phyloP scores from a whole-genome alignment of 2,888 invertebrate genomes.

The Ametastegia equiseti region DNA sequence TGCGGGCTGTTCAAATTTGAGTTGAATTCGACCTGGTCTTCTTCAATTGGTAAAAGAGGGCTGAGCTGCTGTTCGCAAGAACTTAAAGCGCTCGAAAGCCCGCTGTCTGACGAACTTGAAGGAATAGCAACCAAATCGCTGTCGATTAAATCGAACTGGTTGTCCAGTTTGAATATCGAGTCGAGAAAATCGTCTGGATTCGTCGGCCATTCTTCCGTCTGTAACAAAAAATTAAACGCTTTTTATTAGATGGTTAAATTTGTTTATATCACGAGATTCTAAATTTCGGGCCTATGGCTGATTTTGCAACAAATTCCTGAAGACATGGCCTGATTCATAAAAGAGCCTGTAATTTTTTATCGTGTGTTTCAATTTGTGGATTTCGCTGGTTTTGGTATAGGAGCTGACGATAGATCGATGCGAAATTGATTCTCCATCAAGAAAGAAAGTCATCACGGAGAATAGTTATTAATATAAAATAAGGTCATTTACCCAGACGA shows the following conservation, averaged over 20 bases:
- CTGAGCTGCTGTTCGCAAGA: constrained; percentile 80
- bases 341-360: too few species aligned
- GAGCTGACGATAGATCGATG: not conserved
- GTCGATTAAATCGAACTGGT: constrained; percentile 76
- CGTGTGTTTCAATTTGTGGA: too few species aligned
- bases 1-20: constrained; percentile 66
- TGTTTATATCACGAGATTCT: too few species aligned
- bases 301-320: too few species aligned
- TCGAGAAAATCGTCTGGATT: constrained; percentile 83
- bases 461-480: not conserved
- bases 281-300: too few species aligned
- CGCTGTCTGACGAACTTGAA: constrained; percentile 84
- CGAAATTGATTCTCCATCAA: not conserved
- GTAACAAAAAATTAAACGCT: constrained; percentile 57
- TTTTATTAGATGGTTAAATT: constrained; percentile 42
- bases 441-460: not conserved
- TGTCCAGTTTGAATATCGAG: constrained; percentile 82
- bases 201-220: constrained; percentile 77
- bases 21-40: constrained; percentile 67
- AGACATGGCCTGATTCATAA: too few species aligned
- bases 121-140: constrained; percentile 79
- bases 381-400: not conserved
- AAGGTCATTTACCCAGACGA: not conserved
- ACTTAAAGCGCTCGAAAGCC: constrained; percentile 80
- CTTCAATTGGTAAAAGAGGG: constrained; percentile 74